These are phyloP conservation scores for Graptemys geographica DNA, from an alignment of 2,797 vertebrate species.

Conservation along the genomic window DNA sequence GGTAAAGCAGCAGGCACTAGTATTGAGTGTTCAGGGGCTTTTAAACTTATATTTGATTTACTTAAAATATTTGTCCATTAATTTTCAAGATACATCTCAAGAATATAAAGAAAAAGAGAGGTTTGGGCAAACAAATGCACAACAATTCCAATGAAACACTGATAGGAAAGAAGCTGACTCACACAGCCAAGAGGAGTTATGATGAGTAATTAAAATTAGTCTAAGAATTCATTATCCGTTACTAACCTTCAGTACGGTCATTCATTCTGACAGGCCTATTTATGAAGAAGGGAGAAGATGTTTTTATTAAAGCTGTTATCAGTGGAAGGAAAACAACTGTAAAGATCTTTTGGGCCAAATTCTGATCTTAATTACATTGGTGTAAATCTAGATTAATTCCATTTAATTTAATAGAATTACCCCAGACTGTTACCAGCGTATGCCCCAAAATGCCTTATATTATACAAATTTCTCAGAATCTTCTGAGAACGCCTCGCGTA, in stretches of 20 bases:
- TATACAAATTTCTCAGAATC: neutral
- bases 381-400: neutral
- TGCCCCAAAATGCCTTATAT: rapidly evolving
- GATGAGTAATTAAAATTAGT: neutral
- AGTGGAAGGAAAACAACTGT: rapidly evolving
- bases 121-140: neutral
- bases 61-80: neutral
- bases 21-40: too few relatives aligned
- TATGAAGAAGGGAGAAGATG: neutral
- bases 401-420: neutral
- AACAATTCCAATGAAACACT: neutral
- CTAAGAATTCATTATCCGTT: neutral
- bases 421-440: rapidly evolving
- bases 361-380: neutral
- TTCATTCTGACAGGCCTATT: neutral
- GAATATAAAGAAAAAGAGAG: neutral
- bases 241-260: neutral
- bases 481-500: neutral
- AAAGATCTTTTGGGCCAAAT: rapidly evolving
- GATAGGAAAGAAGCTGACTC: neutral
- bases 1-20: neutral
- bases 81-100: neutral
- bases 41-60: neutral
- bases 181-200: neutral
- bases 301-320: rapidly evolving